phyloP scores from a whole-genome alignment of 2,113 vertebrate genomes.

The Kobus ellipsiprymnus region DNA sequence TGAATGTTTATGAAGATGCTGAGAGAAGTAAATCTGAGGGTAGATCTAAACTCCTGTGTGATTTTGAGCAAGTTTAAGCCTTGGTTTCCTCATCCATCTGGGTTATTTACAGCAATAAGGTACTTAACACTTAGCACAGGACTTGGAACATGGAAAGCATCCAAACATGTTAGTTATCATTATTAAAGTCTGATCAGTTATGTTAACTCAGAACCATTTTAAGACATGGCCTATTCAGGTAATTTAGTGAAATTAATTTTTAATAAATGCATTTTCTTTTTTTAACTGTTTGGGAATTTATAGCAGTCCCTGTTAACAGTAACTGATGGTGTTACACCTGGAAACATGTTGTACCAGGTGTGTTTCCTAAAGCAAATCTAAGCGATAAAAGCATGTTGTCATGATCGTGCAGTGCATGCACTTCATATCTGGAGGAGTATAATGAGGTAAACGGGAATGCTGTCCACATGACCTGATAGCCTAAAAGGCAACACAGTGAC shows the following conservation, averaged over 20 bases:
- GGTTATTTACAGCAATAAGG: neutral
- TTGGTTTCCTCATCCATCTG: neutral
- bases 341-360: neutral
- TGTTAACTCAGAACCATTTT: neutral
- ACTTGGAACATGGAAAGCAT: neutral
- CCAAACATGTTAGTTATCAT: neutral
- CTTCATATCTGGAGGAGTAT: neutral
- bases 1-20: neutral
- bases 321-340: neutral
- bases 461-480: neutral
- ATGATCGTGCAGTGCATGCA: neutral
- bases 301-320: neutral
- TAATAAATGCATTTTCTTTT: neutral
- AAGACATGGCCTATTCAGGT: neutral
- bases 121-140: neutral
- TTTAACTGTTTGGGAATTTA: neutral
- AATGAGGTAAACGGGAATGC: neutral
- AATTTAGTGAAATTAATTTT: constrained; percentile 21
- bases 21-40: neutral
- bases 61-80: neutral
- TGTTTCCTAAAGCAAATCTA: constrained; percentile 15
- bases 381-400: neutral
- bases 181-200: neutral
- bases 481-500: neutral
- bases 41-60: neutral